Percentiles rank a stretch among this genome's conserved stretches.
Conservation (phyloP, 2,797 vertebrate genomes). For the Poecilia velifera region DNA sequence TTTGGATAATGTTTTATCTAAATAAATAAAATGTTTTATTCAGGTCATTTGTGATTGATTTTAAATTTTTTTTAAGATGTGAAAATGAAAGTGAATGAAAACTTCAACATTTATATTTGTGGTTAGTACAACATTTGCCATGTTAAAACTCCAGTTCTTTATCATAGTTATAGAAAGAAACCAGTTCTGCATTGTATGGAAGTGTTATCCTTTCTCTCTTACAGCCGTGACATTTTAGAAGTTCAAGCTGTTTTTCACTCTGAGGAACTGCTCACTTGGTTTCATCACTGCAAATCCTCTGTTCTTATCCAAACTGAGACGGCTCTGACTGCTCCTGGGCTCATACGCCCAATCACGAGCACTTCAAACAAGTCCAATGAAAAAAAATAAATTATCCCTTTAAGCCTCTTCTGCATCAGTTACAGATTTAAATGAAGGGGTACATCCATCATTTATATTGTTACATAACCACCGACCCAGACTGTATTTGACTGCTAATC, state of each 20-base stretch:
- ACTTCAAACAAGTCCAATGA: neutral
- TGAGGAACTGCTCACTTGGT: neutral
- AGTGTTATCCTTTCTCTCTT: neutral
- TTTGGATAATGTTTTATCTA: neutral
- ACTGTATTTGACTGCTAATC: neutral
- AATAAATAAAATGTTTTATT: neutral
- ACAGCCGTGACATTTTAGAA: neutral
- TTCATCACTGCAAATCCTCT: slow-evolving; percentile 5
- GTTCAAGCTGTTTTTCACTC: slow-evolving; percentile 4
- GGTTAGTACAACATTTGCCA: neutral
- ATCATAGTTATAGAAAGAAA: neutral
- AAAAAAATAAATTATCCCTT: neutral
- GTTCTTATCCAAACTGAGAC: slow-evolving; percentile 5
- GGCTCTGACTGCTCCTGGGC: neutral
- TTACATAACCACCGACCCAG: neutral
- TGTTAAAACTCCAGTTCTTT: neutral
- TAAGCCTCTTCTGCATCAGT: neutral
- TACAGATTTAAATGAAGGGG: neutral
- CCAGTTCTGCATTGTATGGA: neutral
- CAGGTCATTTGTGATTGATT: neutral
- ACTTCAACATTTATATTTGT: neutral
- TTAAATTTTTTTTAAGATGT: neutral
- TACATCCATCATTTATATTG: neutral
- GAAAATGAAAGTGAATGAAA: too few species aligned
- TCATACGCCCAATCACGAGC: neutral